A percentile compares a stretch with the other conserved stretches of the same genome.
phyloP scores from a whole-genome alignment of 2,888 invertebrate species.

The Cephus spinipes region DNA sequence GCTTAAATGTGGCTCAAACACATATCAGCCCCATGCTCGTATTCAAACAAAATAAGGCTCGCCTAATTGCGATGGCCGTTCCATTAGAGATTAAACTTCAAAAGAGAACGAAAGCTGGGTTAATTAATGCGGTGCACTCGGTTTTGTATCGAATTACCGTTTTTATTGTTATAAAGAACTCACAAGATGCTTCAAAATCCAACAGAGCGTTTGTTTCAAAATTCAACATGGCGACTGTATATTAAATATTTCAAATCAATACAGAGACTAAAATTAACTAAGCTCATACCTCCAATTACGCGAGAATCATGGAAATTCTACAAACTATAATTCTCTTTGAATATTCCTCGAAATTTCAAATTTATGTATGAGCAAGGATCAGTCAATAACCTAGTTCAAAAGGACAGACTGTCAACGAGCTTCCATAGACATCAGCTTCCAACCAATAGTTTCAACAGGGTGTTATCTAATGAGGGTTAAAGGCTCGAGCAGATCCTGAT shows the following conservation, averaged over 20 bases:
- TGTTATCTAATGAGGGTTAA: neutral
- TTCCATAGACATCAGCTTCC: neutral
- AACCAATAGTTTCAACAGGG: neutral
- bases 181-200: neutral
- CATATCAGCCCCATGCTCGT: conserved; percentile 9
- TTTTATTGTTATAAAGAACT: neutral
- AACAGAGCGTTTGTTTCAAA: neutral
- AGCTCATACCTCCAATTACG: neutral
- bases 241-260: neutral
- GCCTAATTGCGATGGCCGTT: conserved; percentile 55
- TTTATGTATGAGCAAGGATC: neutral
- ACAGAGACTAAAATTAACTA: neutral
- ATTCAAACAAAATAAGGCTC: conserved; percentile 50
- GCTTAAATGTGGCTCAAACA: conserved; percentile 38
- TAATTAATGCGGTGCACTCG: conserved; percentile 41
- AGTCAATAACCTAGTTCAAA: neutral
- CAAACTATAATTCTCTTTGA: neutral
- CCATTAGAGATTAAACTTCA: conserved; percentile 63
- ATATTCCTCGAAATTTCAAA: neutral
- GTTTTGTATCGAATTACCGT: neutral
- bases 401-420: neutral
- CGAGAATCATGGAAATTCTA: neutral
- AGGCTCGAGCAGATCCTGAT: conserved; percentile 5
- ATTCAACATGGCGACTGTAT: neutral
- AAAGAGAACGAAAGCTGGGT: conserved; percentile 41